phyloP scores from a whole-genome alignment of 2,888 invertebrate genomes.

The Xiphydria camelus region DNA sequence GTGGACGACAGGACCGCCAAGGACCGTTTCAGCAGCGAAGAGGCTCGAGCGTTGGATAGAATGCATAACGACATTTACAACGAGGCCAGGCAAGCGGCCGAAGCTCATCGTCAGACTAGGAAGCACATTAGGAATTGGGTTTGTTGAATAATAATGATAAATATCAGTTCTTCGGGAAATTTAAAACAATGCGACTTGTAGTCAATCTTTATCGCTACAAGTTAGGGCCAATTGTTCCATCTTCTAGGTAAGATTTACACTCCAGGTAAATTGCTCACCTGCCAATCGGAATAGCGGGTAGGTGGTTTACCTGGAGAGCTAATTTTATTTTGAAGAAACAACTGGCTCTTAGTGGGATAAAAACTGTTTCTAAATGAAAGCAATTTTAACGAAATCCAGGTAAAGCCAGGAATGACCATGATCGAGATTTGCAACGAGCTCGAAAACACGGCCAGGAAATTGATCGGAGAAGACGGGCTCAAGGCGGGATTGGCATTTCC shows the following conservation, averaged over 20 bases:
- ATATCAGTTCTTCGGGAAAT: too few relatives aligned
- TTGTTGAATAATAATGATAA: constrained; percentile 8
- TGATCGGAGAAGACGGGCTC: constrained; percentile 93
- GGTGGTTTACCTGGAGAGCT: too few relatives aligned
- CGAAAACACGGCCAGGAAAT: constrained; percentile 85
- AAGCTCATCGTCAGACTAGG: constrained; percentile 93
- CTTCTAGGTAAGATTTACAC: too few relatives aligned
- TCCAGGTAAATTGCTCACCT: too few relatives aligned
- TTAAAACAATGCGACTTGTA: too few relatives aligned
- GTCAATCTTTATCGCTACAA: too few relatives aligned
- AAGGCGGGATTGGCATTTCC: constrained; percentile 95
- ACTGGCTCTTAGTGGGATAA: too few relatives aligned
- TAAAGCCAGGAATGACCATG: constrained; percentile 99
- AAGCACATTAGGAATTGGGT: constrained; percentile 88
- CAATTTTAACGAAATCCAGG: constrained; percentile 32
- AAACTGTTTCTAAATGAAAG: too few relatives aligned
- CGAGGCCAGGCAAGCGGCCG: constrained; percentile 94
- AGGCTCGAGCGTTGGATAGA: constrained; percentile 87
- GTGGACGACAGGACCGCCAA: constrained; percentile 84
- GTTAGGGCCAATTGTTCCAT: too few relatives aligned
- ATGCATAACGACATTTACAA: constrained; percentile 92
- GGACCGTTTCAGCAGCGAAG: constrained; percentile 82
- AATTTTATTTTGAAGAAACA: too few relatives aligned
- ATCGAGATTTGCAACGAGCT: constrained; percentile 97
- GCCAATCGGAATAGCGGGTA: too few relatives aligned